Evolutionary conservation across 2,113 vertebrate genomes (phyloP), one percentile per base, ranked within the genome.

Genomic region (Eonycteris spelaea): DNA sequence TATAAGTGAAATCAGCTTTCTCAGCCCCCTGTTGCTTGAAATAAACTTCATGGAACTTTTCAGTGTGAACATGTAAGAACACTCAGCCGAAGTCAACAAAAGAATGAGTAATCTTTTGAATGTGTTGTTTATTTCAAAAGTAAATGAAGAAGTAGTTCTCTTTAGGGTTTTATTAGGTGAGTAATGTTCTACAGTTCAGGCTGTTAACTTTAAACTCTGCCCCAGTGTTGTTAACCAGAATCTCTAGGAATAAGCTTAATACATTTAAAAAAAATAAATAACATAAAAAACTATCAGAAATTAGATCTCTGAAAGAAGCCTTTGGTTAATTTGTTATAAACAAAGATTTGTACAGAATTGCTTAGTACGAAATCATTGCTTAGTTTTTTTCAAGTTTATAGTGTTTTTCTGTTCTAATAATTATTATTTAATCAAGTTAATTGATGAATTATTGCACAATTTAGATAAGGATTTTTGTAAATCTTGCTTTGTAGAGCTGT

Each of bases 11-110:
- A 92, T 96, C 83, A 95, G 96, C 83, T 95, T 95, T 97, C 92
- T 95, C 86, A 93, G 83, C 59, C 94, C 84, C 89, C 87, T 83
- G 53, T 97, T 97, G 92, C 96, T 97, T 90, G 95, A 97, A 97
- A 97, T 97, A 96, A 97, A 97, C 95, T 96, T 95, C 90, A 95
- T 77, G 90, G 94, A 95, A 96, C 96, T 97, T 95, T 95, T 90
- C 57, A 96, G 94, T 95, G 95, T 96, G 95, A 97, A 96, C 92
- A 94, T 90, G 71, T 87, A 90, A 75, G 92, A 97, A 94, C 61
- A 74, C 40, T 94, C 88, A 43, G 65, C 43, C 95, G 75, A 75
- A 94, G 86, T 96, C 92, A 95, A 95, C 87, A 94, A 74, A 97
- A 86, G 57, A 94, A 94, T 98, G 94, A 96, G 74, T 94, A 84